A percentile compares a stretch with the other conserved stretches of the same genome.
phyloP scores from a whole-genome alignment of 2,113 vertebrate species.

The Aleadryas rufinucha region DNA sequence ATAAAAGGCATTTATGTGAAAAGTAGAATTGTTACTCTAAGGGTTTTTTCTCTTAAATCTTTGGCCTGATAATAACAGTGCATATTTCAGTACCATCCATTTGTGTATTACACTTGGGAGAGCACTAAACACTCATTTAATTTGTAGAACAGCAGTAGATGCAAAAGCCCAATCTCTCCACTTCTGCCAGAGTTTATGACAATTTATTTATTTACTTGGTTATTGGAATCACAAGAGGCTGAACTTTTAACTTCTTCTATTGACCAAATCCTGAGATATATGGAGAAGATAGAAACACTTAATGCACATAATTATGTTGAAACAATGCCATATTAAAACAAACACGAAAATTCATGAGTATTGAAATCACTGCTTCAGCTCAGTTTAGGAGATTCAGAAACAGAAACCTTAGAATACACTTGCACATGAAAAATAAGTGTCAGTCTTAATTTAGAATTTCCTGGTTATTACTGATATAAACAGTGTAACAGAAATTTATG shows the following conservation, averaged over 20 bases:
- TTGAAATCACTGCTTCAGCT: background rate
- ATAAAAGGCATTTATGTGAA: background rate
- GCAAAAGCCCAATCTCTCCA: background rate
- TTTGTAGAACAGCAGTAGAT: background rate
- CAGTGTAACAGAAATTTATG: background rate
- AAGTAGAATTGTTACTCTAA: background rate
- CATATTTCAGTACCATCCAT: constrained; percentile 15
- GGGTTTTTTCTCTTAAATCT: background rate
- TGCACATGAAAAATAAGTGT: background rate
- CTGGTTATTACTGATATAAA: background rate
- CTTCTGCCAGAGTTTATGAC: background rate
- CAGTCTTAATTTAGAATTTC: background rate
- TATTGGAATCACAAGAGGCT: background rate
- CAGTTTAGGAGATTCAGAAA: background rate
- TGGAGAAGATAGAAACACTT: background rate
- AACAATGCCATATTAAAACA: background rate
- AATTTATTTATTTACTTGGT: background rate
- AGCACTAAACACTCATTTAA: constrained; percentile 8
- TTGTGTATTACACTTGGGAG: constrained; percentile 1
- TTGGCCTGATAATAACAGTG: background rate
- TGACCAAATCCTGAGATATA: background rate
- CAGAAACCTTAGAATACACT: background rate
- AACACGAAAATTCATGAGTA: background rate
- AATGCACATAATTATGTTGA: background rate
- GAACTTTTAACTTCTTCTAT: background rate